Evolutionary conservation across 2,113 vertebrate genomes (phyloP).

Genomic region (Holacanthus passer): DNA sequence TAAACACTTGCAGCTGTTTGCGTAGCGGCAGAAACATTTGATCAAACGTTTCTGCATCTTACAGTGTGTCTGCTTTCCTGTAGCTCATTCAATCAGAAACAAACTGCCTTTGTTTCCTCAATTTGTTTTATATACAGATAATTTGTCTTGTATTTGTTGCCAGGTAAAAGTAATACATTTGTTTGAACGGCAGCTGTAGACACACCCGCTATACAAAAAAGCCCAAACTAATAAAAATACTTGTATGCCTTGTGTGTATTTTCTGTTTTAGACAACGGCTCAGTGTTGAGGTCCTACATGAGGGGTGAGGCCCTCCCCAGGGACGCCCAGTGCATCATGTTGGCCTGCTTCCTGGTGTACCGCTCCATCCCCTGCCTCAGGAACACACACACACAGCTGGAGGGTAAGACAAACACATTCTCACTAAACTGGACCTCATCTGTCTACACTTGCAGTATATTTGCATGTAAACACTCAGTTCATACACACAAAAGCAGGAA

Average conservation of each 20-base stretch:
- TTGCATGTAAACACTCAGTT: slow-evolving; percentile 10
- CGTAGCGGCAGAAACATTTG: neutral
- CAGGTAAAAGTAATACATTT: neutral
- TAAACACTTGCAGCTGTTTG: neutral
- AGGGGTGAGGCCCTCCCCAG: slow-evolving; percentile 81
- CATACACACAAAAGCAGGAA: neutral
- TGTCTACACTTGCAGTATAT: neutral
- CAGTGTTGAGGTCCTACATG: slow-evolving; percentile 87
- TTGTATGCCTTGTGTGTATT: neutral
- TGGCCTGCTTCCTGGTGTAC: slow-evolving; percentile 95
- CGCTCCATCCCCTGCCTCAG: slow-evolving; percentile 89
- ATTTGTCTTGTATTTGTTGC: neutral
- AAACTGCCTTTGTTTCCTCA: no score
- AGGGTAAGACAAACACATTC: slow-evolving; percentile 83
- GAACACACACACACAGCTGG: slow-evolving; percentile 84
- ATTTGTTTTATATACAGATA: neutral
- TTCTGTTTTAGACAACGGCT: slow-evolving; percentile 85
- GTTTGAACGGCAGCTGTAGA: neutral
- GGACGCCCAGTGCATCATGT: slow-evolving; percentile 81
- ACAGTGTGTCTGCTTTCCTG: neutral
- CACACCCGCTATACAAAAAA: neutral
- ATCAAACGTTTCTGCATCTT: neutral
- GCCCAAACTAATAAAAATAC: neutral
- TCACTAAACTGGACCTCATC: neutral
- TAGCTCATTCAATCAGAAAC: no score